Percentiles rank a stretch among this genome's conserved stretches.
These are phyloP conservation scores for Choloepus hoffmanni DNA, from an alignment of 2,113 vertebrate genomes.

Conservation along the genomic window DNA sequence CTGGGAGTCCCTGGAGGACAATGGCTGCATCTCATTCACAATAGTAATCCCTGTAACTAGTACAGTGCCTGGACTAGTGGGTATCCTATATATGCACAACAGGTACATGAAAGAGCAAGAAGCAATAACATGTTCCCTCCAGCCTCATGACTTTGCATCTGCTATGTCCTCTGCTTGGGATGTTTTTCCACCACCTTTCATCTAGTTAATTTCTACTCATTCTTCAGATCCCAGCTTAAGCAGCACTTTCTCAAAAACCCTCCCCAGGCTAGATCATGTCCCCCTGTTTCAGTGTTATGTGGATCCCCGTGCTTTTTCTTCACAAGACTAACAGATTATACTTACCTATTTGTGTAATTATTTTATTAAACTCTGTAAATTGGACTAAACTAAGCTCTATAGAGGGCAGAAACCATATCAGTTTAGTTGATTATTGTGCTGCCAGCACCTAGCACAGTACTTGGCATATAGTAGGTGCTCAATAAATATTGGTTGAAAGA, in stretches of 20 bases:
- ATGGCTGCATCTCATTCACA: background rate
- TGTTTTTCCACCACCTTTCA: background rate
- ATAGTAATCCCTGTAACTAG: background rate
- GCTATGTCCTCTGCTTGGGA: background rate
- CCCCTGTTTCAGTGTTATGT: background rate
- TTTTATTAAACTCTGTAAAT: background rate
- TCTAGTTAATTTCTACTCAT: background rate
- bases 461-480: background rate
- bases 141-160: background rate
- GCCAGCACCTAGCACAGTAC: background rate
- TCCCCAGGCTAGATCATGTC: background rate
- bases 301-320: slow-evolving; percentile 3
- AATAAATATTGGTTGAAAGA: background rate
- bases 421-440: background rate
- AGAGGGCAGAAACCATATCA: background rate
- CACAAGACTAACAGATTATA: background rate
- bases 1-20: background rate
- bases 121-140: background rate
- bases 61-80: background rate
- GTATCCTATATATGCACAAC: background rate
- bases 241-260: slow-evolving; percentile 20
- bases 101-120: background rate
- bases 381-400: background rate
- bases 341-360: background rate
- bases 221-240: background rate